phyloP scores from a whole-genome alignment of 92 coral and sea anemone species.

The Porites cylindrica region DNA sequence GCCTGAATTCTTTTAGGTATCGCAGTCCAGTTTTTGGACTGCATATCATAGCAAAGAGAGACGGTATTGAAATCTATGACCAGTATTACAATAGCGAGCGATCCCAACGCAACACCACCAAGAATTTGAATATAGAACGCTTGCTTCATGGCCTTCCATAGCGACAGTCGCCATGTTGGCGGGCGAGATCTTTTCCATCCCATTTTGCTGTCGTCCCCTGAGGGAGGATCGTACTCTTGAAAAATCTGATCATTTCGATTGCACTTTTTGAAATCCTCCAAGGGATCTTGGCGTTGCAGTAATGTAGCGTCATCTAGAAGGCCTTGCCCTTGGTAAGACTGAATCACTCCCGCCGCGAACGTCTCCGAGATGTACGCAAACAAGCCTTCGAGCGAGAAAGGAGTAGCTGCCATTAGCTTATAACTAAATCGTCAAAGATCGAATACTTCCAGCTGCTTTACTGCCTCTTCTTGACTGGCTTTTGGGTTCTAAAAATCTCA shows the following conservation, averaged over 20 bases:
- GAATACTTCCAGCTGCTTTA: no score
- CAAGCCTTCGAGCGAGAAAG: neutral
- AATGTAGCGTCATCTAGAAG: neutral
- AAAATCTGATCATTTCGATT: no score
- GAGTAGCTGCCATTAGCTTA: no score
- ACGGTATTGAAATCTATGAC: slow-evolving; percentile 66
- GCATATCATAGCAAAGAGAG: neutral
- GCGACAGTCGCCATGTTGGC: neutral
- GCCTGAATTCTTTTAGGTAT: slow-evolving; percentile 3
- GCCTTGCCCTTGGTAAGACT: neutral
- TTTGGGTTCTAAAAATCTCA: no score
- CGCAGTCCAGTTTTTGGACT: no score
- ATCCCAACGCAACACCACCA: neutral
- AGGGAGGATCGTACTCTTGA: neutral
- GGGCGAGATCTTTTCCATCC: no score
- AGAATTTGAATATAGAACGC: neutral
- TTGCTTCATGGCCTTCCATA: neutral
- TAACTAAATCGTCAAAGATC: no score
- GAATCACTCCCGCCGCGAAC: neutral
- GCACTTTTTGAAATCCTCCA: neutral
- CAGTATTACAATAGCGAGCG: slow-evolving; percentile 33
- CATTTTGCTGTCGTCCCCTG: no score
- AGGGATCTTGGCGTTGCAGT: neutral
- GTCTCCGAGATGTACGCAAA: neutral
- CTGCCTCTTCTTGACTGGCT: no score